Conservation (phyloP, 2,888 invertebrate species). For the Caenorhabditis doughertyi region DNA sequence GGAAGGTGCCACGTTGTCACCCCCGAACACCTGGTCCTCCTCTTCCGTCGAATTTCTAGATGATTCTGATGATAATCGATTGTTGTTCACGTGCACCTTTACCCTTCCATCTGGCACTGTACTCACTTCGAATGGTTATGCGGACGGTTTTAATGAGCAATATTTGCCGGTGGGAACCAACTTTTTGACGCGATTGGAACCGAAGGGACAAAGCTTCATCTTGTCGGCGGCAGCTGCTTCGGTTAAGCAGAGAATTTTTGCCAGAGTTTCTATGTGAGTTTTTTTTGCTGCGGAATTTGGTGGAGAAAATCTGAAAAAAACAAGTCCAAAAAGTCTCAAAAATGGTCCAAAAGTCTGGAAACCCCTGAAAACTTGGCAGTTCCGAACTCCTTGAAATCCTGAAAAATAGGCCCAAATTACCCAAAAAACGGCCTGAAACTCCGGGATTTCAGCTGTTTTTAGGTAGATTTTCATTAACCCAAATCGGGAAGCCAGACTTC, state of each 20-base stretch:
- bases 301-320: conserved; percentile 11
- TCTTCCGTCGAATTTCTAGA: conserved; percentile 60
- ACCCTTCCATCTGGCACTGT: conserved; percentile 68
- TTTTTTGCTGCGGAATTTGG: background rate
- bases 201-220: conserved; percentile 71
- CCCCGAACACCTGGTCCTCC: conserved; percentile 72
- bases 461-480: no score
- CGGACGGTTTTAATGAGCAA: conserved; percentile 54
- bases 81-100: conserved; percentile 70
- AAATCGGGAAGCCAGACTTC: no score
- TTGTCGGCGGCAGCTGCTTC: conserved; percentile 74
- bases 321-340: background rate
- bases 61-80: conserved; percentile 61
- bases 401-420: no score
- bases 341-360: background rate
- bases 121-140: conserved; percentile 48
- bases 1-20: conserved; percentile 70
- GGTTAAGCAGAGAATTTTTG: conserved; percentile 70
- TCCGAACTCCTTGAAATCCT: no score
- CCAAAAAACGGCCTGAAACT: no score
- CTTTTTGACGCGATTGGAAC: conserved; percentile 62
- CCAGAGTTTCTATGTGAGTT: conserved; percentile 69
- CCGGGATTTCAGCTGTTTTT: no score
- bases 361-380: no score
- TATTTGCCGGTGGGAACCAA: conserved; percentile 56